These are phyloP conservation scores for Hylaeus anthracinus DNA, from an alignment of 1,140 invertebrate genomes.

Conservation along the genomic window DNA sequence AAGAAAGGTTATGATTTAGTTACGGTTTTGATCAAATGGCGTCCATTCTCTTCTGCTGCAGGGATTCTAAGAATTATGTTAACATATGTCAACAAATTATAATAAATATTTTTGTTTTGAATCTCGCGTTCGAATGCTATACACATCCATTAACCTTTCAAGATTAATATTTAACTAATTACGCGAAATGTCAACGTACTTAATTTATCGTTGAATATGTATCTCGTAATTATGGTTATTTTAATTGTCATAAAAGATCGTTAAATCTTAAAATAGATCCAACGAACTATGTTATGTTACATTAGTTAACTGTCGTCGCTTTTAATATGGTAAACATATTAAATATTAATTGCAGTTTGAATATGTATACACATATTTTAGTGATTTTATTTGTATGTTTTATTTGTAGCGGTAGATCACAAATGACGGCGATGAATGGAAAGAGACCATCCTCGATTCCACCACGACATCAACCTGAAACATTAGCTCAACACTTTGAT, in stretches of 20 bases:
- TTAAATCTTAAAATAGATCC: conserved; percentile 34
- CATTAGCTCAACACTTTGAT: conserved; percentile 80
- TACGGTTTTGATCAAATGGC: conserved; percentile 1
- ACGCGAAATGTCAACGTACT: neutral
- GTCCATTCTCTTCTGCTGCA: neutral
- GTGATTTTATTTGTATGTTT: conserved; percentile 1
- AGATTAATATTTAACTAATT: neutral
- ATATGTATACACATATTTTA: neutral
- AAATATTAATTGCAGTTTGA: neutral
- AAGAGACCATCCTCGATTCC: conserved; percentile 76
- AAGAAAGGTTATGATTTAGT: conserved; percentile 22
- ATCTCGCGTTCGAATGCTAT: neutral
- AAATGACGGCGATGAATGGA: conserved; percentile 79
- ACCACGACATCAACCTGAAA: conserved; percentile 74
- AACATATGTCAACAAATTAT: neutral
- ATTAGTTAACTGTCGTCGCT: neutral
- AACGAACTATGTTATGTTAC: neutral
- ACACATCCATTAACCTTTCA: neutral
- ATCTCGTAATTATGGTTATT: conserved; percentile 3
- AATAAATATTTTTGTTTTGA: neutral
- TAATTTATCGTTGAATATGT: too few relatives aligned
- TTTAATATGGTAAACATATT: neutral
- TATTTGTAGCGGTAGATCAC: conserved; percentile 70
- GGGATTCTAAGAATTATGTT: neutral
- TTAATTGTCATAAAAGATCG: conserved; percentile 9